These are phyloP conservation scores for Eulemur albifrons DNA, from an alignment of 2,797 vertebrate species.

Conservation along the genomic window DNA sequence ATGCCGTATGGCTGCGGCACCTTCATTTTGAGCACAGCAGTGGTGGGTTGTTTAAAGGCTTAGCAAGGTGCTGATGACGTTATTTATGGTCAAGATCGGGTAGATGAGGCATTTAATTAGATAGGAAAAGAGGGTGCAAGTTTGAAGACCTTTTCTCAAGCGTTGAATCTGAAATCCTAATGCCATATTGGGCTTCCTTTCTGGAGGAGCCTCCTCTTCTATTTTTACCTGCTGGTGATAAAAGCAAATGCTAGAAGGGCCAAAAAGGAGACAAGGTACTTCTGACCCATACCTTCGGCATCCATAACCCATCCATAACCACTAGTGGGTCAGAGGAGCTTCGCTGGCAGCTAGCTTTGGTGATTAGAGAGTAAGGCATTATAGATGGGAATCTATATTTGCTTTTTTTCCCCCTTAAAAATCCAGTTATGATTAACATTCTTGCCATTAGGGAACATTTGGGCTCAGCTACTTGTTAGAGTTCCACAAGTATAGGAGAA, in stretches of 20 bases:
- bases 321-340: neutral
- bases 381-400: neutral
- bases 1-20: fast-evolving
- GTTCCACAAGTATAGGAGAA: neutral
- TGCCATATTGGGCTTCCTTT: neutral
- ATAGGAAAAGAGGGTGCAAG: neutral
- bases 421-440: neutral
- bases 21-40: neutral
- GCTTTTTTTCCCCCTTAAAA: neutral
- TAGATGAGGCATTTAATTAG: neutral
- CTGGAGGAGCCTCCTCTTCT: neutral
- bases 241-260: neutral
- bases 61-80: neutral
- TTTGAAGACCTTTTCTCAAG: neutral
- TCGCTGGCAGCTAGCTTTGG: neutral
- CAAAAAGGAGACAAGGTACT: neutral
- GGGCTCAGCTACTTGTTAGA: neutral
- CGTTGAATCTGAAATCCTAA: neutral
- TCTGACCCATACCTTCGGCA: neutral
- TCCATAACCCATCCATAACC: neutral
- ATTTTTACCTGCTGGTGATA: neutral
- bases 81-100: neutral
- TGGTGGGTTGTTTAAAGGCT: neutral
- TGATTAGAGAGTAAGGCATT: neutral
- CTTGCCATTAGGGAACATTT: neutral